A percentile compares a stretch with the other conserved stretches of the same genome.
Conservation (phyloP, 2,888 invertebrate species). For the Odontocolon sp. region DNA sequence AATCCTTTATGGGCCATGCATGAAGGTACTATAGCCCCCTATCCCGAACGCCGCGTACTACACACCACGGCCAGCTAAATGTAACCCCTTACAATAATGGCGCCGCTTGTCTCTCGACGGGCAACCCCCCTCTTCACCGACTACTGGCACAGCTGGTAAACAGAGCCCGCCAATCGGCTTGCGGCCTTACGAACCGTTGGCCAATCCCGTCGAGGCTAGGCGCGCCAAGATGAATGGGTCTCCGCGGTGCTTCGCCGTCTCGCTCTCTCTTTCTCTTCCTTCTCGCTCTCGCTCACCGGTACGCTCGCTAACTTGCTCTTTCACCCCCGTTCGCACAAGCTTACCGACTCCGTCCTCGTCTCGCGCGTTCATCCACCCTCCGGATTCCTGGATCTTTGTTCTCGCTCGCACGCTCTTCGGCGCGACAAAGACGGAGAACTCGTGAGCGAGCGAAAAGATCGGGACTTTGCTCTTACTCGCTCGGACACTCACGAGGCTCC, state of each 20-base stretch:
- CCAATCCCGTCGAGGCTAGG: conserved; percentile 78
- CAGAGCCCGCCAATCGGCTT: conserved; percentile 77
- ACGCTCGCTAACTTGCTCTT: conserved; percentile 53
- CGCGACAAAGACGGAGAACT: background rate
- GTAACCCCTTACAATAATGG: conserved; percentile 82
- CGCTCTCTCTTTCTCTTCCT: conserved; percentile 65
- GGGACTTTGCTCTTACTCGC: conserved; percentile 34
- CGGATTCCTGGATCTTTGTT: conserved; percentile 70
- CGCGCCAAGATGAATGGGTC: conserved; percentile 81
- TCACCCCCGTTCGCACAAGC: conserved; percentile 59
- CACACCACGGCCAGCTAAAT: conserved; percentile 81
- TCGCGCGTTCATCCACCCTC: conserved; percentile 68
- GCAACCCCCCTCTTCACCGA: conserved; percentile 76
- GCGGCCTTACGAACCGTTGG: conserved; percentile 75
- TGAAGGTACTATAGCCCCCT: conserved; percentile 92
- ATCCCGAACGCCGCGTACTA: conserved; percentile 87
- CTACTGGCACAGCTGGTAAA: conserved; percentile 82
- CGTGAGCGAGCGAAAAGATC: conserved; percentile 34
- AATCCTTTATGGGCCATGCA: conserved; percentile 93
- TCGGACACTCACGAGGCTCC: conserved; percentile 26
- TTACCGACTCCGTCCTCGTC: conserved; percentile 78
- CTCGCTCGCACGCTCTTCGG: conserved; percentile 83
- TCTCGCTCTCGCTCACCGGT: conserved; percentile 57
- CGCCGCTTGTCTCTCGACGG: conserved; percentile 81
- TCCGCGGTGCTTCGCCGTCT: conserved; percentile 77